Evolutionary conservation across 2,888 invertebrate genomes (phyloP).

Genomic region (Drosophila ustulata): DNA sequence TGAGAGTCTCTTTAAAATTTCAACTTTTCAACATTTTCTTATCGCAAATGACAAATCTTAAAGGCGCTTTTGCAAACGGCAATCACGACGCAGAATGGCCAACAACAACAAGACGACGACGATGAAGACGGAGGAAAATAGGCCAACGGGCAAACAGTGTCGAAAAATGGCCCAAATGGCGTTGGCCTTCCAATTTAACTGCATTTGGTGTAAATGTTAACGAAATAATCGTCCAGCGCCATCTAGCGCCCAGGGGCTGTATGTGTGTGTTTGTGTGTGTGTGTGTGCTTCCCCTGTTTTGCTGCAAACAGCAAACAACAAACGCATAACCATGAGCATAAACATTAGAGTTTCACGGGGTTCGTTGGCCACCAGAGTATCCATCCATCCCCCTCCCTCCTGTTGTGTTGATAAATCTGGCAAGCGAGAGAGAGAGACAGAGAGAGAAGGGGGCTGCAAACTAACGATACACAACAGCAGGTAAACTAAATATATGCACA

Average conservation of each 20-base stretch:
- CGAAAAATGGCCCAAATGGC: slow-evolving; percentile 46
- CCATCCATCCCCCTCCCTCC: neutral
- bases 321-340: slow-evolving; percentile 55
- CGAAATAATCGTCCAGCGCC: slow-evolving; percentile 66
- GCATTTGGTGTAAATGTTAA: slow-evolving; percentile 69
- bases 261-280: neutral
- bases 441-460: neutral
- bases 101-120: neutral
- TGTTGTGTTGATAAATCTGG: neutral
- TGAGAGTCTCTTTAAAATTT: slow-evolving; percentile 38
- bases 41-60: slow-evolving; percentile 70
- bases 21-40: slow-evolving; percentile 35
- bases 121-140: slow-evolving; percentile 26
- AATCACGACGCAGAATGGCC: slow-evolving; percentile 40
- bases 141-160: slow-evolving; percentile 49
- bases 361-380: slow-evolving; percentile 3
- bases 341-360: slow-evolving; percentile 39
- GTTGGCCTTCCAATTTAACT: slow-evolving; percentile 61
- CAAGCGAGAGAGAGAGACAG: neutral
- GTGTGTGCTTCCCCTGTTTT: neutral
- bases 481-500: slow-evolving; percentile 15
- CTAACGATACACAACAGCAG: slow-evolving; percentile 13
- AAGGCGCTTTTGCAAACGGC: slow-evolving; percentile 48
- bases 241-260: slow-evolving; percentile 48
- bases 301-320: slow-evolving; percentile 1